A percentile compares a stretch with the other conserved stretches of the same genome.
Conservation (phyloP, 2,888 invertebrate species). For the Notodonta dromedarius region DNA sequence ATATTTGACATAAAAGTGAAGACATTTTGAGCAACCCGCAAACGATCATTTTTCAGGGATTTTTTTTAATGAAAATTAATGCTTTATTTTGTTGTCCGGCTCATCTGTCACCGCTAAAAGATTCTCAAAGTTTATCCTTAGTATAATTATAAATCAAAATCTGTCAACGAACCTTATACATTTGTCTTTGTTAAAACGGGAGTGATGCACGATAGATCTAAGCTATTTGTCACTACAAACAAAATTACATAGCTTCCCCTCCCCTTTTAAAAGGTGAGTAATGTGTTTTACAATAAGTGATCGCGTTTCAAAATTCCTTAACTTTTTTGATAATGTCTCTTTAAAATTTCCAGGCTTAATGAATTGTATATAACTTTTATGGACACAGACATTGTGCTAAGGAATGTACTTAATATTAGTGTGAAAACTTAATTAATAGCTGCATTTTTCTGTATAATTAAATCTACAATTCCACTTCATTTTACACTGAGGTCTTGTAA, state of each 20-base stretch:
- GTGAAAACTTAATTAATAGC: neutral
- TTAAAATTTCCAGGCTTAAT: too few species aligned
- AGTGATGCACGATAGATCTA: slow-evolving; percentile 20
- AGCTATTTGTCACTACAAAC: slow-evolving; percentile 36
- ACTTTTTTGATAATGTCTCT: neutral
- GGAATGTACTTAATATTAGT: neutral
- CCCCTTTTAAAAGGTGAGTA: slow-evolving; percentile 12
- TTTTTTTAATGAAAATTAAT: too few species aligned
- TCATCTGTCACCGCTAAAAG: slow-evolving; percentile 2
- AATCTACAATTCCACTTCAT: neutral
- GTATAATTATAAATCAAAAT: neutral
- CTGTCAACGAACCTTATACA: neutral
- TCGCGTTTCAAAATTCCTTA: neutral
- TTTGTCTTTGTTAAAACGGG: slow-evolving; percentile 5
- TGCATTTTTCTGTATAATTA: neutral
- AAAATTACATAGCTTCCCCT: slow-evolving; percentile 12
- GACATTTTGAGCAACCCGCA: too few species aligned
- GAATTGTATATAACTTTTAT: neutral
- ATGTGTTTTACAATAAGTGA: neutral
- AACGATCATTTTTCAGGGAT: too few species aligned
- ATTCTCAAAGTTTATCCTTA: neutral
- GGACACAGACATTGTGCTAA: neutral
- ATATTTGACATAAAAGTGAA: too few species aligned
- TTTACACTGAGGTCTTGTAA: neutral
- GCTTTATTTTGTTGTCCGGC: too few species aligned